Evolutionary conservation across 2,797 vertebrate genomes (phyloP).

Genomic region (Sitta carolinensis): DNA sequence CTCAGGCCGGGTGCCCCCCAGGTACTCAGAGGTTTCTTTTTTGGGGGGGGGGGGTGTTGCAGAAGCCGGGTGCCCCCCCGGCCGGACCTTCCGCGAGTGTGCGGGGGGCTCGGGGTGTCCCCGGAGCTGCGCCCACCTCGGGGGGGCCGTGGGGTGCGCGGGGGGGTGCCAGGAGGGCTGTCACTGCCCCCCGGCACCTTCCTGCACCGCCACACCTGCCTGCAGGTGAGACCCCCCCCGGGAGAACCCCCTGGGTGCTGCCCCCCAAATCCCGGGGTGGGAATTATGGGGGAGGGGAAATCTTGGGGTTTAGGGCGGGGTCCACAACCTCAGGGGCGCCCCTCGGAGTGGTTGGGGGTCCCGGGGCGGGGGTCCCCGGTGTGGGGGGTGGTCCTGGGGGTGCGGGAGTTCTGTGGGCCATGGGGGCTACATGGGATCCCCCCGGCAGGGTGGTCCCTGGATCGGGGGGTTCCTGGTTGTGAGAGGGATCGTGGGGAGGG

Average conservation of each 20-base stretch:
- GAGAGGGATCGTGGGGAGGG: no score
- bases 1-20: not conserved
- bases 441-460: no score
- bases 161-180: not conserved
- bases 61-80: not conserved
- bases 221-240: not conserved
- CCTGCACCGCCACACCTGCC: not conserved
- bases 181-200: not conserved
- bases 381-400: not conserved
- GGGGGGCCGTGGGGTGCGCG: not conserved
- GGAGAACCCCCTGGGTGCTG: not conserved
- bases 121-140: not conserved
- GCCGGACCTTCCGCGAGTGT: not conserved
- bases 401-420: not conserved
- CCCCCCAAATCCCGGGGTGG: not conserved
- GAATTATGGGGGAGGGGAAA: no score
- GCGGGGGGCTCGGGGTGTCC: not conserved
- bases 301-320: not conserved
- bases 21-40: no score
- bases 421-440: not conserved
- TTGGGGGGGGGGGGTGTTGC: not conserved
- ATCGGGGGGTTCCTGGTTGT: not conserved
- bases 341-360: not conserved
- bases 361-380: no score
- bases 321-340: not conserved